phyloP scores from a whole-genome alignment of 2,113 vertebrate species.

The Noturus placidus region DNA sequence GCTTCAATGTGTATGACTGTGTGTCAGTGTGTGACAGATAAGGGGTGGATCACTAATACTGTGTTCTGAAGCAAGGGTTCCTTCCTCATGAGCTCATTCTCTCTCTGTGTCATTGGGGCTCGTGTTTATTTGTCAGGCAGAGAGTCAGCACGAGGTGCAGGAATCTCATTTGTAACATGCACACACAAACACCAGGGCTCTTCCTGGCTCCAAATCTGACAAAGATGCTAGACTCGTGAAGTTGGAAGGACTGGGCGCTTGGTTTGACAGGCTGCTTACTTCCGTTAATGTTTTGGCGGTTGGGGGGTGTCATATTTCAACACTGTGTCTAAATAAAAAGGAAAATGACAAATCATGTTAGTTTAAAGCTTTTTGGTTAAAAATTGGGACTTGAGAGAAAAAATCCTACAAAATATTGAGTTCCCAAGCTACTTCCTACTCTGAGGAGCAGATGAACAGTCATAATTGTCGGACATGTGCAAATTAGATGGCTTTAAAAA shows the following conservation, averaged over 20 bases:
- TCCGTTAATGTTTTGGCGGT: neutral
- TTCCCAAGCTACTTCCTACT: neutral
- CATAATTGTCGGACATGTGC: neutral
- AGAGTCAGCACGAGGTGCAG: neutral
- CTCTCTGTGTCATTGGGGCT: neutral
- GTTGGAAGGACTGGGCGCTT: neutral
- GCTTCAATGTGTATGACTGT: neutral
- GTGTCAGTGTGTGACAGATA: neutral
- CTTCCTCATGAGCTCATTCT: constrained; percentile 4
- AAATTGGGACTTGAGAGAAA: neutral
- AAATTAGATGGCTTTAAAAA: neutral
- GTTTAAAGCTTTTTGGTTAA: neutral
- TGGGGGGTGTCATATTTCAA: neutral
- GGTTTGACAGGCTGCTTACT: neutral
- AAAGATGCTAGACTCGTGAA: neutral
- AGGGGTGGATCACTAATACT: neutral
- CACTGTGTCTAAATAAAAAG: neutral
- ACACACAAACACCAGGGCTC: neutral
- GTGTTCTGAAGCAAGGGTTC: neutral
- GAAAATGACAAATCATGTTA: neutral
- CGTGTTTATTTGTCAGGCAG: constrained; percentile 8
- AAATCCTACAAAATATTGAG: neutral
- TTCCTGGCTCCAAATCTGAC: neutral
- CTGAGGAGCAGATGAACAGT: neutral
- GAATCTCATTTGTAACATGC: neutral